Conservation (phyloP, 1,140 invertebrate genomes). For the Eumeta japonica region DNA sequence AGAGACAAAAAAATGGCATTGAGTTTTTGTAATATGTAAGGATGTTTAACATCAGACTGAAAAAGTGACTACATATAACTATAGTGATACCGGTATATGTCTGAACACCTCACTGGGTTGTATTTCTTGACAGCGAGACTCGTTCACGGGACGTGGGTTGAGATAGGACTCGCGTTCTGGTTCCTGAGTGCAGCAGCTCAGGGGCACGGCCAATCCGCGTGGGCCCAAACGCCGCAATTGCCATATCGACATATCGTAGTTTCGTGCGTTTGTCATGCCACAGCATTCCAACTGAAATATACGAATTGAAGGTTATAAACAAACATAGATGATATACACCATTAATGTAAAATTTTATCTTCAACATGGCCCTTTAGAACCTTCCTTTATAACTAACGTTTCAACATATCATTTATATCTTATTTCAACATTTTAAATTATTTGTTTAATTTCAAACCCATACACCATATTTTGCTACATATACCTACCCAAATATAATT, state of each 20-base stretch:
- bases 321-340: slow-evolving; percentile 2
- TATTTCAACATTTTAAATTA: no score
- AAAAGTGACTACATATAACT: no score
- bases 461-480: no score
- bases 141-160: slow-evolving; percentile 73
- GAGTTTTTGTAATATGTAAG: background rate
- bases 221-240: slow-evolving; percentile 70
- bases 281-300: slow-evolving; percentile 75
- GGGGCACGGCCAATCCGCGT: slow-evolving; percentile 69
- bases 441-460: no score
- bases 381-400: background rate
- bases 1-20: slow-evolving; percentile 2
- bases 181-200: slow-evolving; percentile 75
- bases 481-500: no score
- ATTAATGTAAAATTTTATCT: slow-evolving; percentile 7
- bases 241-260: slow-evolving; percentile 83
- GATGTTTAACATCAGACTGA: slow-evolving; percentile 2
- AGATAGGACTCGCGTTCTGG: slow-evolving; percentile 64
- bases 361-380: background rate
- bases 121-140: slow-evolving; percentile 69
- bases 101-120: slow-evolving; percentile 61
- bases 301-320: no score
- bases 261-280: slow-evolving; percentile 73
- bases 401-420: no score
- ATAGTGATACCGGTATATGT: slow-evolving; percentile 61